Base-by-base conservation (phyloP, 2,888 invertebrate species). In the Pedicia rivosa region DNA sequence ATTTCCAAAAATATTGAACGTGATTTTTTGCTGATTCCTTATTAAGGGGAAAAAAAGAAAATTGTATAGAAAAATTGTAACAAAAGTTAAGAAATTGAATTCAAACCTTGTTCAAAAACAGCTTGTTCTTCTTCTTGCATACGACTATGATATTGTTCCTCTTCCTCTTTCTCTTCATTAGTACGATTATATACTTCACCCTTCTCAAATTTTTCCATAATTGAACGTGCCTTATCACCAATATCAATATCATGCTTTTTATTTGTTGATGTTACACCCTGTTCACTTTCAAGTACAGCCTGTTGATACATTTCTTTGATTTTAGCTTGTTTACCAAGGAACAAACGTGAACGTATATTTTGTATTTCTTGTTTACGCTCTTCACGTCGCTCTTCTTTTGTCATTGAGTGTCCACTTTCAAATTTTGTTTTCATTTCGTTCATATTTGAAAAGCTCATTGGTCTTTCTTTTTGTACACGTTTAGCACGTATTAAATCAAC, bases 221-320 rank as follows among this genome's bases (percentile, higher is more conserved):
- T 72, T 27, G 73, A 70, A 40, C 70, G 65, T 0, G 75, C 64
- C 36, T 67, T 68, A 37, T 70, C 74, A n/a, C 67, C 61, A 40
- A 63, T 55, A 40, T 66, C 63, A 12, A 66, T 55, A 41, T 64
- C 64, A 3, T 58, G 53, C 13, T 55, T 67, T 48, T 69, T 71
- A 6, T 68, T 67, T 1, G 66, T 51, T 29, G 71, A 70, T 1
- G 67, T 69, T 8, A 68, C 57, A 14, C 67, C 61, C 50, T 74
- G 71, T 55, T 81, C 83, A 41, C 79, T 81, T 49, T 82, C 83
- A 47, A 76, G 73, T 1, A 88, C 82, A 0, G 88, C 88, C 52
- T 87, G 86, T 52, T 90, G 88, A 55, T 90, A 90, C 70, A 84
- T 76, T 53, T 88, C 88, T 55, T 88, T 90, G 62, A 90, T 81